These are phyloP conservation scores for Temnothorax rugatulus DNA, from an alignment of 2,888 invertebrate species.

Conservation along the genomic window DNA sequence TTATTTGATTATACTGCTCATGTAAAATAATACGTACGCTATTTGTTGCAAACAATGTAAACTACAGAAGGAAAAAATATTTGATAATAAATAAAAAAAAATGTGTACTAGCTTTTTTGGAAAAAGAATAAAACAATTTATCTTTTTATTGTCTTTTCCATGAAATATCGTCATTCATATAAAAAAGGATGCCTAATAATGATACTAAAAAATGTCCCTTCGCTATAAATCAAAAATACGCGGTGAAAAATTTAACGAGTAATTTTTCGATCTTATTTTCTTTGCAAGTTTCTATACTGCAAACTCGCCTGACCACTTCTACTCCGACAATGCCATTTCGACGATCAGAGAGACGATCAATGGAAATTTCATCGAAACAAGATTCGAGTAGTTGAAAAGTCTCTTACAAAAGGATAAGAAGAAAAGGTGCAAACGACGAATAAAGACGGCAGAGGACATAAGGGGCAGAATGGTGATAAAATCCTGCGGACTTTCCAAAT, in stretches of 20 bases:
- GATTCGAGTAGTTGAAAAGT: conserved; percentile 60
- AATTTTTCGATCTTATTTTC: not conserved
- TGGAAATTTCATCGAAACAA: conserved; percentile 72
- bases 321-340: conserved; percentile 3
- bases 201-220: not conserved
- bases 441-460: conserved; percentile 40
- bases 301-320: conserved; percentile 26
- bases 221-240: not conserved
- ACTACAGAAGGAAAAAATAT: not conserved
- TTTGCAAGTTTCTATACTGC: conserved; percentile 4
- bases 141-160: not conserved
- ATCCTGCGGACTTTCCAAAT: conserved; percentile 65
- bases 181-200: not conserved
- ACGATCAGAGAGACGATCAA: conserved; percentile 59
- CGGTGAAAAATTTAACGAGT: conserved; percentile 3
- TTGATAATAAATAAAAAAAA: not conserved
- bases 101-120: not conserved
- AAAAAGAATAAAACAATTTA: not conserved
- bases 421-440: conserved; percentile 51
- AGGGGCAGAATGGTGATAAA: conserved; percentile 54
- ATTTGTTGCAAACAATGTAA: not conserved
- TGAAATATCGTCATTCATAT: not conserved
- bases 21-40: not conserved
- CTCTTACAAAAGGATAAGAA: conserved; percentile 43
- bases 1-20: not conserved